Base-by-base conservation (phyloP, 1,140 invertebrate genomes). In the Drosophila pandora region DNA sequence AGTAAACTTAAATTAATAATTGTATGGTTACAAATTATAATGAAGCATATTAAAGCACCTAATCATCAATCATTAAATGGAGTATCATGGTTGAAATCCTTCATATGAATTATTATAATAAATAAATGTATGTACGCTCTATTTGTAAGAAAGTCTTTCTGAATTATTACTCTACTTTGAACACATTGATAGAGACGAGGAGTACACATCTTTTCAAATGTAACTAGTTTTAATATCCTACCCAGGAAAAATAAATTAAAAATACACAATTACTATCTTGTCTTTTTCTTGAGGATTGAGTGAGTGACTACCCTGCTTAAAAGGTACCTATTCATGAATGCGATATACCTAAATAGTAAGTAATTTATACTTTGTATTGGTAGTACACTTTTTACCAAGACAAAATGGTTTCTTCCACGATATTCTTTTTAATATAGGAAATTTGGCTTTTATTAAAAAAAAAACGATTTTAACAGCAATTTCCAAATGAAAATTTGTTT, bases 181-280 rank as follows among this genome's bases (percentile, higher is more conserved):
- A 62, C 22, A 50, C 32, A 65, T 62, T 32, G n/a, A 65, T 25
- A 62, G 45, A 41, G 21, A 32, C 22, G 22, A 65, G 13, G 12
- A 49, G 34, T 37, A 65, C 34, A 22, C 32, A 32, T 50, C 37
- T 62, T 65, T 43, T 61, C 61, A 5, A 65, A 65, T 65, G 62
- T 65, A 65, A 65, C 62, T 65, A 62, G n/a, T 34, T 65, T 65
- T 23, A 65, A 41, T 62, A 65, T 34, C 32, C 47, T 63, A 63
- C 57, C 63, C 63, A 62, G 25, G 47, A 22, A 23, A 61, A 65
- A 65, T 62, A 65, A 23, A 63, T 49, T 49, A 21, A 48, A 32
- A 49, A 28, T 28, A 28, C 3, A 28, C 25, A 17, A 17, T 17
- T 17, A 17, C 17, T 17, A 28, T 28, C 7, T 28, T 28, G 25